Evolutionary conservation across 2,888 invertebrate species (phyloP).

Genomic region (Hypselothyrea guttata): DNA sequence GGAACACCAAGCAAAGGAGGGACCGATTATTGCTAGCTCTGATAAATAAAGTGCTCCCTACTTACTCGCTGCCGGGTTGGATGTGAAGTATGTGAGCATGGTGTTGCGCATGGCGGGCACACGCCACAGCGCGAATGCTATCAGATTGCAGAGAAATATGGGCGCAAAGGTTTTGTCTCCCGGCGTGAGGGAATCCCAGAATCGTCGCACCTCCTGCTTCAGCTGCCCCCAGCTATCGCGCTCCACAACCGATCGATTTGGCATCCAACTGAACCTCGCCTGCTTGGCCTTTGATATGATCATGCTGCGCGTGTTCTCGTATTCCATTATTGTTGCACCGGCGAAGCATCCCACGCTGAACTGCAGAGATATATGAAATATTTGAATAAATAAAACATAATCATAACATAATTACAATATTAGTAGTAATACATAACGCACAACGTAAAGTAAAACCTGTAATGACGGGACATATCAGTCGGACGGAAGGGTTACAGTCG

Average conservation of each 20-base stretch:
- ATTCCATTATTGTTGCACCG: slow-evolving; percentile 93
- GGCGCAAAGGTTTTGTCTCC: slow-evolving; percentile 91
- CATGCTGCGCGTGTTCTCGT: slow-evolving; percentile 85
- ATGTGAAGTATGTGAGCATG: slow-evolving; percentile 93
- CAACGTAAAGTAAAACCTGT: no score
- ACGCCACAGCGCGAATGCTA: slow-evolving; percentile 93
- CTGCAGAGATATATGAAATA: slow-evolving; percentile 82
- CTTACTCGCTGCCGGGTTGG: slow-evolving; percentile 90
- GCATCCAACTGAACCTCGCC: slow-evolving; percentile 72
- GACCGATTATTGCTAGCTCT: no score
- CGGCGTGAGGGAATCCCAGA: slow-evolving; percentile 89
- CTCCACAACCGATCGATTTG: slow-evolving; percentile 40
- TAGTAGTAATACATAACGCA: no score
- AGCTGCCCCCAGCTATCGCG: slow-evolving; percentile 62
- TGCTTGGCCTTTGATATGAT: slow-evolving; percentile 82
- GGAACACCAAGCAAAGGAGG: no score
- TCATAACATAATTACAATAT: no score
- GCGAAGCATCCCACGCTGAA: slow-evolving; percentile 87
- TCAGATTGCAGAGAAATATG: slow-evolving; percentile 89
- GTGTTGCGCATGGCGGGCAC: slow-evolving; percentile 87
- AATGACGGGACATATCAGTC: no score
- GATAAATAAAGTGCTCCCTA: no score
- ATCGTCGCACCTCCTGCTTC: slow-evolving; percentile 61
- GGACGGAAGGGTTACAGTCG: no score
- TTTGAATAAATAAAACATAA: background rate